phyloP scores from a whole-genome alignment of 2,113 vertebrate species.

The Notothenia coriiceps region DNA sequence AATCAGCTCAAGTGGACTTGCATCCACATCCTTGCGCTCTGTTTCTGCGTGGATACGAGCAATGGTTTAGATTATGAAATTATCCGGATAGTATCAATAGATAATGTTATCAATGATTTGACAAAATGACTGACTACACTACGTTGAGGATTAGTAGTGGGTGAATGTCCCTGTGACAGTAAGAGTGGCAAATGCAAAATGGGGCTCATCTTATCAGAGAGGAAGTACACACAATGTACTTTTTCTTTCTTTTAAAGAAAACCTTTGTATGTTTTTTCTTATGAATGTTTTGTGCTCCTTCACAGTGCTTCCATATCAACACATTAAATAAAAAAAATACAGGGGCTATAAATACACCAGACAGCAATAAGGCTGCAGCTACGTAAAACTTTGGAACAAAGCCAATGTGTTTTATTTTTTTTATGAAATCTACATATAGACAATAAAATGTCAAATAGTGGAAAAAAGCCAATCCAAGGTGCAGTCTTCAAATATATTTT shows the following conservation, averaged over 20 bases:
- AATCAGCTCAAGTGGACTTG: conserved; percentile 74
- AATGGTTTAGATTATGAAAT: conserved; percentile 43
- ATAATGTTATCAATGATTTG: conserved; percentile 12
- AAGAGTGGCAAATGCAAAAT: conserved; percentile 25
- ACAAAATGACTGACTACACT: conserved; percentile 1
- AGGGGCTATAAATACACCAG: background rate
- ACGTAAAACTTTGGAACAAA: background rate
- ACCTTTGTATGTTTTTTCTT: background rate
- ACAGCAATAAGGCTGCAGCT: background rate
- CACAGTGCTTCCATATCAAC: background rate
- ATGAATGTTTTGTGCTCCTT: background rate
- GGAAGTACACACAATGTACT: background rate
- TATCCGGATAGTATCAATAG: conserved; percentile 46
- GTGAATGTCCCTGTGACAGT: conserved; percentile 13
- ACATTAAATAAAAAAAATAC: background rate
- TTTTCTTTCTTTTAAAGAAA: conserved; percentile 12
- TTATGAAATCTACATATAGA: background rate
- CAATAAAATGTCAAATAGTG: background rate
- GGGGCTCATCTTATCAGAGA: background rate
- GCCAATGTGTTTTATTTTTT: background rate
- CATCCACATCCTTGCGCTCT: conserved; percentile 43
- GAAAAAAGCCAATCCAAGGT: background rate
- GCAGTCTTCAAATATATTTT: background rate
- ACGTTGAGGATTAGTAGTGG: background rate
- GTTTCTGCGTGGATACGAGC: conserved; percentile 15